Percentiles rank a stretch among this genome's conserved stretches.
Conservation (phyloP, 2,888 invertebrate species). For the Lasioglossum villosulum region DNA sequence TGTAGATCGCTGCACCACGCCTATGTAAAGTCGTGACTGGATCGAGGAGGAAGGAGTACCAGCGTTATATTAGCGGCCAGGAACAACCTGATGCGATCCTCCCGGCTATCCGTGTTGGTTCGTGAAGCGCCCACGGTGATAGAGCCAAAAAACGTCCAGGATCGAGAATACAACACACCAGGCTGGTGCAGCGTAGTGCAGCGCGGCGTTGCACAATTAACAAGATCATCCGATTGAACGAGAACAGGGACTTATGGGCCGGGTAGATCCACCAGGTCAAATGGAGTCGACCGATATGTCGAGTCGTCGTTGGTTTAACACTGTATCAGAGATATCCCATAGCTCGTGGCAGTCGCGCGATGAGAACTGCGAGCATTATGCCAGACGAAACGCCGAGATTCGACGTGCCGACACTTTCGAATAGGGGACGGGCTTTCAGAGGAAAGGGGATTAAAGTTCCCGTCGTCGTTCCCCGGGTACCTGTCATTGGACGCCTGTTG, state of each 20-base stretch:
- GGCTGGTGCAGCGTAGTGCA: conserved; percentile 7
- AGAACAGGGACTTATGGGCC: conserved; percentile 30
- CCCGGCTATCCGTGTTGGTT: conserved; percentile 61
- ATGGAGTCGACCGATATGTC: conserved; percentile 35
- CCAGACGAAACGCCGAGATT: conserved; percentile 16
- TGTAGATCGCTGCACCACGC: conserved; percentile 75
- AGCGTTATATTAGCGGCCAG: conserved; percentile 64
- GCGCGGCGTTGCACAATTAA: conserved; percentile 67
- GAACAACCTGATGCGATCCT: conserved; percentile 66
- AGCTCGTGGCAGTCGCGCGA: conserved; percentile 30
- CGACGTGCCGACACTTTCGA: conserved; percentile 9
- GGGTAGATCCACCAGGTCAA: conserved; percentile 49
- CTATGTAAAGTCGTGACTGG: conserved; percentile 80
- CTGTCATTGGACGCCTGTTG: conserved; percentile 34
- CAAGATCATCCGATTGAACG: conserved; percentile 60
- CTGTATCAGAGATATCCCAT: conserved; percentile 32
- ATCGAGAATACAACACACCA: conserved; percentile 62
- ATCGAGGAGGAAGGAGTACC: conserved; percentile 71
- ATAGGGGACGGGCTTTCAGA: not conserved
- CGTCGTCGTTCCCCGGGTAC: conserved; percentile 12
- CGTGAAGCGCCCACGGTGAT: conserved; percentile 69
- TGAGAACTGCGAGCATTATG: conserved; percentile 13
- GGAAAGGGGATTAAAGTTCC: conserved; percentile 28
- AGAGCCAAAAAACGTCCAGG: conserved; percentile 50
- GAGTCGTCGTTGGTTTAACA: conserved; percentile 47